Percentiles rank a stretch among this genome's conserved stretches.
Evolutionary conservation across 2,113 vertebrate genomes (phyloP).

Genomic region (Apus apus): DNA sequence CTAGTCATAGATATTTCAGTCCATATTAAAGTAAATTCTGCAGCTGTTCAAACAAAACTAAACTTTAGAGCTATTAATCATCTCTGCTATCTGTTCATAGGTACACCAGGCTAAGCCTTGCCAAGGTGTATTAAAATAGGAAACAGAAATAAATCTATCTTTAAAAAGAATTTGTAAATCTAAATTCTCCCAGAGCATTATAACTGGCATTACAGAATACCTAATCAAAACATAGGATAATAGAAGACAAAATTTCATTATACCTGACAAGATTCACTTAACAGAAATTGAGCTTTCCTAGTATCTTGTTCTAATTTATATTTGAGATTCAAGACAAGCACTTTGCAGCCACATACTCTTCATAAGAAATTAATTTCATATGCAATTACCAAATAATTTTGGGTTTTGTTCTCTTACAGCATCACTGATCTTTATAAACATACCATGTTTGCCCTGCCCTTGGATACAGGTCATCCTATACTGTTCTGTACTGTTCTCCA

Average conservation of each 20-base stretch:
- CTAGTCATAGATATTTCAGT: neutral
- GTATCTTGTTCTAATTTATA: neutral
- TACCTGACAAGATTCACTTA: neutral
- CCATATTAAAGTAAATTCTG: constrained; percentile 1
- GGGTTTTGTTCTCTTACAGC: neutral
- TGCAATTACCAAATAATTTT: neutral
- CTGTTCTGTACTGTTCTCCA: neutral
- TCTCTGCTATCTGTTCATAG: neutral
- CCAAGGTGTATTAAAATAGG: neutral
- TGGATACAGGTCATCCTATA: neutral
- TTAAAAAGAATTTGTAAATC: neutral
- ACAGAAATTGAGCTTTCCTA: neutral
- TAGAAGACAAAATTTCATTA: neutral
- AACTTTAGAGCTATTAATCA: constrained; percentile 19
- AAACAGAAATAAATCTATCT: neutral
- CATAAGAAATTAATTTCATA: neutral
- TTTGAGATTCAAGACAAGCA: neutral
- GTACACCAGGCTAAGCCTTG: neutral
- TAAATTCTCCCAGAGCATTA: neutral
- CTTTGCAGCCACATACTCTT: neutral
- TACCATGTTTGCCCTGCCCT: neutral
- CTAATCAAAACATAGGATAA: neutral
- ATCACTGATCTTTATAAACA: neutral
- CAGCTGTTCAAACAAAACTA: constrained; percentile 54
- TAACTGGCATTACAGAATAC: neutral